Evolutionary conservation across 2,888 invertebrate genomes (phyloP).

Genomic region (Metalampra italica): DNA sequence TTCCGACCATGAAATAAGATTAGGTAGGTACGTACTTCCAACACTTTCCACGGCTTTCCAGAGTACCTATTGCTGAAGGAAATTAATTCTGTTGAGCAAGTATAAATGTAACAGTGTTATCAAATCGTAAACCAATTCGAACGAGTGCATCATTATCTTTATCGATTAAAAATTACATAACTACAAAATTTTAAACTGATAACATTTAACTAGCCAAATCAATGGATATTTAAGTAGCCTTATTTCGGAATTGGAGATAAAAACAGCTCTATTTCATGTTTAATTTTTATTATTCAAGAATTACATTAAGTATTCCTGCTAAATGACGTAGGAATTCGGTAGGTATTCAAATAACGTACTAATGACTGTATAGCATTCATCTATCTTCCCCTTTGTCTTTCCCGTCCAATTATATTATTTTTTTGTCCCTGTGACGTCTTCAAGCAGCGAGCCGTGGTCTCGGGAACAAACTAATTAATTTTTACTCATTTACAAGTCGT

Average conservation of each 20-base stretch:
- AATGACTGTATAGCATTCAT: slow-evolving; percentile 32
- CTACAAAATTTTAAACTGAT: too few relatives aligned
- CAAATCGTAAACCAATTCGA: too few relatives aligned
- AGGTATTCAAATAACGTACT: not conserved
- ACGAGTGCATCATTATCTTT: too few relatives aligned
- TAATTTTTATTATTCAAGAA: not conserved
- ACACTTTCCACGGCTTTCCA: slow-evolving; percentile 13
- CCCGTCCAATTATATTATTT: slow-evolving; percentile 54
- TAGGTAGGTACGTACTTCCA: slow-evolving; percentile 13
- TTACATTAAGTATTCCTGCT: not conserved
- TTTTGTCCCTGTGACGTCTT: slow-evolving; percentile 29
- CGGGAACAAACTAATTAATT: slow-evolving; percentile 57
- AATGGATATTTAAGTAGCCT: too few relatives aligned
- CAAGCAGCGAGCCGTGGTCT: slow-evolving; percentile 31
- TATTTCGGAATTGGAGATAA: too few relatives aligned
- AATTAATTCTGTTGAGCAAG: slow-evolving; percentile 18
- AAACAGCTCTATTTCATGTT: too few relatives aligned
- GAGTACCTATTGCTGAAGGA: slow-evolving; percentile 23
- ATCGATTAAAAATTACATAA: too few relatives aligned
- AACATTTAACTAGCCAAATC: too few relatives aligned
- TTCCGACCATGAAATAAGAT: slow-evolving; percentile 33
- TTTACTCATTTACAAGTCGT: slow-evolving; percentile 59
- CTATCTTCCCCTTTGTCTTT: slow-evolving; percentile 34
- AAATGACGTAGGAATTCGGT: not conserved
- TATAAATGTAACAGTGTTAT: too few relatives aligned